Percentiles rank a stretch among this genome's conserved stretches.
These are phyloP conservation scores for Riparia riparia DNA, from an alignment of 2,113 vertebrate genomes.

Conservation along the genomic window DNA sequence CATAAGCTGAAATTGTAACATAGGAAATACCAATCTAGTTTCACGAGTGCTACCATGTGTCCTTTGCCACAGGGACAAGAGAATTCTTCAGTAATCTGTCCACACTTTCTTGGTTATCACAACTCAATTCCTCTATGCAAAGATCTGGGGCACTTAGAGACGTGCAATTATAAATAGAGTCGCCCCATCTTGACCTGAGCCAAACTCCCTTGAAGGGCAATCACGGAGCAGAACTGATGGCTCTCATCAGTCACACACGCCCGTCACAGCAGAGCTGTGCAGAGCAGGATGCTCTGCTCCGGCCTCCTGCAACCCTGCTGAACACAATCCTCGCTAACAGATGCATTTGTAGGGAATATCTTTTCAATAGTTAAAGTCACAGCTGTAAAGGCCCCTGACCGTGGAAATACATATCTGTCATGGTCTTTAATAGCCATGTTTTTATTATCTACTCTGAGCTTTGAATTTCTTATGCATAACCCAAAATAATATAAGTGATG, in stretches of 20 bases:
- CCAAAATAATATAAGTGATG: neutral
- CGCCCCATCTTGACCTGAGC: neutral
- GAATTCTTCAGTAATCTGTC: neutral
- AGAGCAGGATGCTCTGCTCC: neutral
- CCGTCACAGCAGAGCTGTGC: neutral
- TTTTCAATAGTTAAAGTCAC: neutral
- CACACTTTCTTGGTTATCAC: neutral
- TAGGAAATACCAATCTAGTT: neutral
- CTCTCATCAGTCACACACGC: neutral
- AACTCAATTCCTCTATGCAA: neutral
- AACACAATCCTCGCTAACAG: neutral
- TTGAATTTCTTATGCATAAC: neutral
- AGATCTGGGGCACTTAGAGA: neutral
- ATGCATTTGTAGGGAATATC: accelerated
- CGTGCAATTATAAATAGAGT: neutral
- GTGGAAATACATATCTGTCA: neutral
- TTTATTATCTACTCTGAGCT: neutral
- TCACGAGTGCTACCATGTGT: neutral
- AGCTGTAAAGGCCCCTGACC: neutral
- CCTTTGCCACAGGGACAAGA: neutral
- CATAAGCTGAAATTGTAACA: neutral
- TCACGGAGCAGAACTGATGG: neutral
- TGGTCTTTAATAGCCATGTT: neutral
- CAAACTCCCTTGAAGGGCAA: neutral
- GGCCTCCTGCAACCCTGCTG: neutral